Evolutionary conservation across 2,797 vertebrate genomes (phyloP).

Genomic region (Sandelia bainsii): DNA sequence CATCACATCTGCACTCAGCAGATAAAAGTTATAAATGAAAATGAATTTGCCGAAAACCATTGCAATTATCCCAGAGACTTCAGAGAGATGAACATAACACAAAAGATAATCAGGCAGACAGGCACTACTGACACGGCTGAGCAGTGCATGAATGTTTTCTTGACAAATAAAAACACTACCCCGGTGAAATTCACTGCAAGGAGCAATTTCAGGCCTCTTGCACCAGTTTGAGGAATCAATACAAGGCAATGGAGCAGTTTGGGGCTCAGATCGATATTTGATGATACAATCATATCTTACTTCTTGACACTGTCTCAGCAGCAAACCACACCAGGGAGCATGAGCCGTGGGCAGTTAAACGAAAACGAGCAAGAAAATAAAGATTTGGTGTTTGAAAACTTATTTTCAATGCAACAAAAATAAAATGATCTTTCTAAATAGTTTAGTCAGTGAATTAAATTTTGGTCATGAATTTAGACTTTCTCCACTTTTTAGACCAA

Average conservation of each 20-base stretch:
- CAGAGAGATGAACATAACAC: neutral
- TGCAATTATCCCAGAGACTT: constrained; percentile 15
- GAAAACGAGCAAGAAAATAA: constrained; percentile 60
- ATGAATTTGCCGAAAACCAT: constrained; percentile 11
- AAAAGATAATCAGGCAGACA: constrained; percentile 30
- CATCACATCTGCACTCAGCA: constrained; percentile 1
- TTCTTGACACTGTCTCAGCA: constrained; percentile 71
- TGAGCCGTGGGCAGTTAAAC: constrained; percentile 47
- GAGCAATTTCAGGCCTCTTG: constrained; percentile 78
- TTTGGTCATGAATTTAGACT: neutral
- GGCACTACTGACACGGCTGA: constrained; percentile 63
- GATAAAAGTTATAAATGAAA: constrained; percentile 21
- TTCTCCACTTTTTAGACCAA: neutral
- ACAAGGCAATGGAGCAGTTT: constrained; percentile 68
- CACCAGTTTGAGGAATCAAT: constrained; percentile 76
- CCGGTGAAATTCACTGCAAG: constrained; percentile 65
- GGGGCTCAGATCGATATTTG: constrained; percentile 76
- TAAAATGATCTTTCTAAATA: constrained; percentile 16
- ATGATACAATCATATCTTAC: constrained; percentile 84
- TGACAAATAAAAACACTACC: constrained; percentile 73
- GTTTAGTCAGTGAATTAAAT: neutral
- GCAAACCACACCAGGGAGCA: constrained; percentile 33
- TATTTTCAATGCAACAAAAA: constrained; percentile 34
- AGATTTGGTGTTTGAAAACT: constrained; percentile 25
- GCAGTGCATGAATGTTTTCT: constrained; percentile 78